Percentiles rank a stretch among this genome's conserved stretches.
phyloP scores from a whole-genome alignment of 1,140 invertebrate species.

The Tetraneura akinire region DNA sequence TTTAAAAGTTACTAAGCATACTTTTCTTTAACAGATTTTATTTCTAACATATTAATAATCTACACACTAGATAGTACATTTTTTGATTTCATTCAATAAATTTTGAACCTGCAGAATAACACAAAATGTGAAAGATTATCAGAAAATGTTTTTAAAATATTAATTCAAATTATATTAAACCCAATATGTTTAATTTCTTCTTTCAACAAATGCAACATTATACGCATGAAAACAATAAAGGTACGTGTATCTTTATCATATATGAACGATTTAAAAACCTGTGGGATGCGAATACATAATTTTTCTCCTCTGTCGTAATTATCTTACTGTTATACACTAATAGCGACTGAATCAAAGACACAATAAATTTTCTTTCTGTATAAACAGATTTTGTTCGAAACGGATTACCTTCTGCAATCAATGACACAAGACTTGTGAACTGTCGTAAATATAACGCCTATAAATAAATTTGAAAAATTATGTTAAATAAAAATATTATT shows the following conservation, averaged over 20 bases:
- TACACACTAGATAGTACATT: too few species aligned
- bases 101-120: too few species aligned
- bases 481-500: too few species aligned
- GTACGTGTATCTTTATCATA: neutral
- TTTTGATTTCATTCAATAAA: too few species aligned
- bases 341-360: neutral
- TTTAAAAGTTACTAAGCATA: too few species aligned
- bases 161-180: too few species aligned
- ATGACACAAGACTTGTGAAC: constrained; percentile 14
- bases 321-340: constrained; percentile 28
- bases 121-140: too few species aligned
- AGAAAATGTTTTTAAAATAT: too few species aligned
- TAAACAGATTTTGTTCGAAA: neutral
- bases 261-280: neutral
- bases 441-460: constrained; percentile 5
- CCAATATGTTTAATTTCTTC: too few species aligned
- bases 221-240: neutral
- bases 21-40: too few species aligned
- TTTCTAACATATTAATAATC: too few species aligned
- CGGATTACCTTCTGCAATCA: constrained; percentile 17
- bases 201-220: neutral
- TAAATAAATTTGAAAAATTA: too few species aligned
- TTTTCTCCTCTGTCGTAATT: neutral
- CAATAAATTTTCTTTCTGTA: neutral
- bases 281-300: neutral